Conservation (phyloP, 2,113 vertebrate genomes). For the Chloropsis cyanopogon region DNA sequence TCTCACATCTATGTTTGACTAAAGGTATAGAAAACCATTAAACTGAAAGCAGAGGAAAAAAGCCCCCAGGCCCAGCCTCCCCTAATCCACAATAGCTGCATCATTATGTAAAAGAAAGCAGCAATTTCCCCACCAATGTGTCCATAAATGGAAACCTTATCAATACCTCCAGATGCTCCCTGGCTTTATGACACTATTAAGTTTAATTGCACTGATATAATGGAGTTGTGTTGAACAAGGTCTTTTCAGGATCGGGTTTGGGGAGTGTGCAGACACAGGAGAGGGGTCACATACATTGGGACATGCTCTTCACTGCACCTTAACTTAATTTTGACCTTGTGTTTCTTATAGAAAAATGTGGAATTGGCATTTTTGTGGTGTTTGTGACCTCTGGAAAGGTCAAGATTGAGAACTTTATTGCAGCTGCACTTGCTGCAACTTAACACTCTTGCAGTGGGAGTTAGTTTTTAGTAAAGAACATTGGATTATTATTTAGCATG, state of each 20-base stretch:
- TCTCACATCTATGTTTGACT: not conserved
- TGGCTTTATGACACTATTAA: constrained; percentile 29
- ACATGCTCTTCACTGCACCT: not conserved
- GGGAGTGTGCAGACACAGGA: not conserved
- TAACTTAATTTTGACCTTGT: not conserved
- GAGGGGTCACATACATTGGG: not conserved
- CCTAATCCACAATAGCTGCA: not conserved
- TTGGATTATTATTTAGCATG: not conserved
- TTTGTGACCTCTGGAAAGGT: not conserved
- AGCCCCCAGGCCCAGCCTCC: not conserved
- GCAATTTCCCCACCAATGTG: not conserved
- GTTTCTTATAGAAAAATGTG: not conserved
- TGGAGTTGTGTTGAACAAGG: not conserved
- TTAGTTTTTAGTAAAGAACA: not conserved
- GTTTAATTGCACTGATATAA: not conserved
- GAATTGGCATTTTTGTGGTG: not conserved
- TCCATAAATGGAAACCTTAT: constrained; percentile 36
- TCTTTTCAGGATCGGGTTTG: not conserved
- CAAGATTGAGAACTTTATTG: not conserved
- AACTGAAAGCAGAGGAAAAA: not conserved
- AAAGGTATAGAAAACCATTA: not conserved
- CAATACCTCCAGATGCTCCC: constrained; percentile 35
- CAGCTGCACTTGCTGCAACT: not conserved
- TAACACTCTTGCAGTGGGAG: not conserved
- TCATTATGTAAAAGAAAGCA: not conserved